Evolutionary conservation across 2,888 invertebrate genomes (phyloP).

Genomic region (Sinodicranocentrus sp.): DNA sequence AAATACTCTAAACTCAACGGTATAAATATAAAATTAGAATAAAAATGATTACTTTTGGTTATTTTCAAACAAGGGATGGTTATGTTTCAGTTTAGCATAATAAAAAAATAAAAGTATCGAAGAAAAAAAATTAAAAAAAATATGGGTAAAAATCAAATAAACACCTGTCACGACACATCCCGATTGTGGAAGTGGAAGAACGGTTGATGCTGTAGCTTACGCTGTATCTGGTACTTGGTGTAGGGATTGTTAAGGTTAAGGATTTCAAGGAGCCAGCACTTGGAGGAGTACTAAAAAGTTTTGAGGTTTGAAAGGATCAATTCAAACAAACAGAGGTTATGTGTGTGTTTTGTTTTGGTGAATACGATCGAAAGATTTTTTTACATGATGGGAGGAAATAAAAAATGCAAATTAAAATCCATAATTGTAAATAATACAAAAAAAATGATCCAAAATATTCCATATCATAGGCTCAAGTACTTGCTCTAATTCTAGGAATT

Average conservation of each 20-base stretch:
- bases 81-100: too few relatives aligned
- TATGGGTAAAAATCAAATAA: slow-evolving; percentile 67
- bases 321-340: slow-evolving; percentile 20
- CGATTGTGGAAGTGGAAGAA: slow-evolving; percentile 75
- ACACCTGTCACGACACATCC: slow-evolving; percentile 77
- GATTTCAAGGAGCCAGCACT: slow-evolving; percentile 75
- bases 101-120: too few relatives aligned
- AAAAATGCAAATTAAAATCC: slow-evolving; percentile 28
- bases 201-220: slow-evolving; percentile 75
- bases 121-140: too few relatives aligned
- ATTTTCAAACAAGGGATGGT: too few relatives aligned
- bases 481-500: too few relatives aligned
- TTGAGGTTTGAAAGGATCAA: slow-evolving; percentile 6
- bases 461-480: too few relatives aligned
- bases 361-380: slow-evolving; percentile 37
- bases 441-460: too few relatives aligned
- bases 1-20: too few relatives aligned
- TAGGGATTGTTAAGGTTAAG: slow-evolving; percentile 74
- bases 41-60: not conserved
- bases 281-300: slow-evolving; percentile 59
- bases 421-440: slow-evolving; percentile 13
- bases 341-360: slow-evolving; percentile 28
- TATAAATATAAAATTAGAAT: not conserved
- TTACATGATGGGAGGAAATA: slow-evolving; percentile 42
- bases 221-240: slow-evolving; percentile 75